Evolutionary conservation across 53 echinoderm and acorn worm genomes (phyloP).

Genomic region (Astropecten irregularis): DNA sequence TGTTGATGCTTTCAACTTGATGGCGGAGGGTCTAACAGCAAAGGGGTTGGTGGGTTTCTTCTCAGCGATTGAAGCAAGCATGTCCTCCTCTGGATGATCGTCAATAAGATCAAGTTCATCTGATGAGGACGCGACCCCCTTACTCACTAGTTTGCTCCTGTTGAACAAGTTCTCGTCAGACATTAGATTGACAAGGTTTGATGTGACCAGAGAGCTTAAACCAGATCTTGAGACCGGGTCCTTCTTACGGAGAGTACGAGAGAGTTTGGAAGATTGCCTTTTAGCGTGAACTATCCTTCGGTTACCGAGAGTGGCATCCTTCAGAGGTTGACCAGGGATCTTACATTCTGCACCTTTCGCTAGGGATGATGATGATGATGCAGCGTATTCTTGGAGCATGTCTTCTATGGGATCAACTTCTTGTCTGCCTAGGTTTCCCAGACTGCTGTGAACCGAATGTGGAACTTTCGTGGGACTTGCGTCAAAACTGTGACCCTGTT

Average conservation of each 20-base stretch:
- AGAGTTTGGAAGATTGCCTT: constrained; percentile 38
- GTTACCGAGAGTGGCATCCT: neutral
- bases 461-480: neutral
- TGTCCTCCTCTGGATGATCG: neutral
- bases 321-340: neutral
- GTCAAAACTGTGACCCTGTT: neutral
- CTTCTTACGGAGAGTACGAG: constrained; percentile 22
- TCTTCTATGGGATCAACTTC: constrained; percentile 18
- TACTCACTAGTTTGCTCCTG: neutral
- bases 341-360: neutral
- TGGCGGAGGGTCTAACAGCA: constrained; percentile 35
- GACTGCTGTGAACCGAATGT: neutral
- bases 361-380: neutral
- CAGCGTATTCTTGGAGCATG: constrained; percentile 41
- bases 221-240: too few relatives aligned
- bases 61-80: neutral
- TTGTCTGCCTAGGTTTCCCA: neutral
- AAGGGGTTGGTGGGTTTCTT: neutral
- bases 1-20: constrained; percentile 12
- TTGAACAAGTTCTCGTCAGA: neutral
- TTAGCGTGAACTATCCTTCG: neutral
- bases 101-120: neutral
- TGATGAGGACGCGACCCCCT: too few relatives aligned
- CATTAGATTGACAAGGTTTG: neutral
- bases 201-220: too few relatives aligned